Conservation (phyloP, 2,888 invertebrate genomes). For the Hirtodrosophila duncani region DNA sequence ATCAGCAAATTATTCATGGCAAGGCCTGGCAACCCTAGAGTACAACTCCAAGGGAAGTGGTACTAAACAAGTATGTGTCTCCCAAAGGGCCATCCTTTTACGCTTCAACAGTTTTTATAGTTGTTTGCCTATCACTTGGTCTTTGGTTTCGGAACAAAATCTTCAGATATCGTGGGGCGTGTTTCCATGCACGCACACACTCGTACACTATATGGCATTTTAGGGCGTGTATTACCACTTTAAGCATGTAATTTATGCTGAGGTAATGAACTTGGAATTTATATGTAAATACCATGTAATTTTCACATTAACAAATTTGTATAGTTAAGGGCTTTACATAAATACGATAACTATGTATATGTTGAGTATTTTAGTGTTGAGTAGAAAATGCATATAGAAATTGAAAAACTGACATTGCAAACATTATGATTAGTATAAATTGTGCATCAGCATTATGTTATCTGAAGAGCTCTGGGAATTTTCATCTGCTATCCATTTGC, state of each 20-base stretch:
- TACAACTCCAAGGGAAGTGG: constrained; percentile 50
- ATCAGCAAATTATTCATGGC: too few species aligned
- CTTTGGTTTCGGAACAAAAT: constrained; percentile 5
- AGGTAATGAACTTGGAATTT: constrained; percentile 46
- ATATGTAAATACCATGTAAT: constrained; percentile 56
- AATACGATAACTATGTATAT: too few species aligned
- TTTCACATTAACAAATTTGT: constrained; percentile 61
- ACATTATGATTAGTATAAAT: too few species aligned
- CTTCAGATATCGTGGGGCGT: too few species aligned
- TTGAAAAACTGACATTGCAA: too few species aligned
- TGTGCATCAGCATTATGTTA: too few species aligned
- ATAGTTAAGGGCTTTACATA: constrained; percentile 19
- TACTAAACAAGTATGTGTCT: constrained; percentile 30
- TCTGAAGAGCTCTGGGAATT: too few species aligned
- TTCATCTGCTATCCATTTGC: too few species aligned
- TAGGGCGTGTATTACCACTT: constrained; percentile 46
- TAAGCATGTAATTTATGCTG: constrained; percentile 26
- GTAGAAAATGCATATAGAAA: neutral
- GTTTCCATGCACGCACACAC: constrained; percentile 4
- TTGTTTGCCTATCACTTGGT: constrained; percentile 38
- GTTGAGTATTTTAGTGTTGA: too few species aligned
- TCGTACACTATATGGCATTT: too few species aligned
- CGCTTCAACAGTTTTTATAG: constrained; percentile 61
- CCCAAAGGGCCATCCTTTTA: constrained; percentile 53
- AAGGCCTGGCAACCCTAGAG: constrained; percentile 35